Evolutionary conservation across 2,888 invertebrate genomes (phyloP).

Genomic region (Parasteatoda lunata): DNA sequence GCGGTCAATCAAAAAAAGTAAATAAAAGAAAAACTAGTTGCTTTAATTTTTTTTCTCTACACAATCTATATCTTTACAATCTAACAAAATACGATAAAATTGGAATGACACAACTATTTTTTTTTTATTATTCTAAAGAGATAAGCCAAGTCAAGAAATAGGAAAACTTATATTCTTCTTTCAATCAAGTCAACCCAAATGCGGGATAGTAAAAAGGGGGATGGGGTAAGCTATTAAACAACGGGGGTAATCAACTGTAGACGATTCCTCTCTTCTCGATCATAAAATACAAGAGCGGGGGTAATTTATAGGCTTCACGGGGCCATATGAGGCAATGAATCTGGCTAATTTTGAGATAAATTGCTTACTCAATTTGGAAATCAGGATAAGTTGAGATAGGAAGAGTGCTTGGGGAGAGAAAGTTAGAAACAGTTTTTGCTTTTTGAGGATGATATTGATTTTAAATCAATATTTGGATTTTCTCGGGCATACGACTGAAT

Average conservation of each 20-base stretch:
- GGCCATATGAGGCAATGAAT: slow-evolving; percentile 51
- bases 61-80: too few species aligned
- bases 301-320: slow-evolving; percentile 50
- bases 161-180: not conserved
- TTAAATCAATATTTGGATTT: not conserved
- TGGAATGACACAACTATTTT: too few species aligned
- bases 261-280: slow-evolving; percentile 53
- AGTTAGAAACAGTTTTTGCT: not conserved
- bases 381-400: slow-evolving; percentile 8
- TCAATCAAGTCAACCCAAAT: slow-evolving; percentile 4
- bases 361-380: slow-evolving; percentile 45
- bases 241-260: slow-evolving; percentile 55
- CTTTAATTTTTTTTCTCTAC: too few species aligned
- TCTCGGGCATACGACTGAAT: not conserved
- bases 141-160: not conserved
- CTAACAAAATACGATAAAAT: too few species aligned
- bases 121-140: too few species aligned
- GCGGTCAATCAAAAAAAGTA: too few species aligned
- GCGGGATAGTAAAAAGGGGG: slow-evolving; percentile 32
- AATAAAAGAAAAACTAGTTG: too few species aligned
- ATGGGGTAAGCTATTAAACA: slow-evolving; percentile 55
- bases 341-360: slow-evolving; percentile 60
- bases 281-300: slow-evolving; percentile 46
- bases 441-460: not conserved
- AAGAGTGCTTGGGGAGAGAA: not conserved